Percentiles rank a stretch among this genome's conserved stretches.
Conservation (phyloP, 2,888 invertebrate genomes). For the Harpalus rubripes region DNA sequence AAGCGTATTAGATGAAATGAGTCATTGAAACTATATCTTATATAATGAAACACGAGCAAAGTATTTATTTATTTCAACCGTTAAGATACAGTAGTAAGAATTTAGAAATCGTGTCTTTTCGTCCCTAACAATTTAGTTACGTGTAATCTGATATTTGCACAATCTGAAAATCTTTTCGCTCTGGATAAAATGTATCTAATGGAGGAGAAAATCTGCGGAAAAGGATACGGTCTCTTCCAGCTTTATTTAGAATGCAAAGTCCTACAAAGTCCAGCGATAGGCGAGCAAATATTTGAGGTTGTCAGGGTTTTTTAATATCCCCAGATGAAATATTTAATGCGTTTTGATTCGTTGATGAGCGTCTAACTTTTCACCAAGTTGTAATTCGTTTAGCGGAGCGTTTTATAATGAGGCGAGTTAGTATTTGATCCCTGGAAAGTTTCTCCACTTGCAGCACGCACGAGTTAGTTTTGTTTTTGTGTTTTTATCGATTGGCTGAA, state of each 20-base stretch:
- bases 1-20: too few species aligned
- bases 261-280: neutral
- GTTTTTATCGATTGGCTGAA: conserved; percentile 31
- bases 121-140: too few species aligned
- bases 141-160: too few species aligned
- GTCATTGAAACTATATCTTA: too few species aligned
- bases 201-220: neutral
- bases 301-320: conserved; percentile 30
- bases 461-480: conserved; percentile 20
- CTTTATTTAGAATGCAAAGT: neutral
- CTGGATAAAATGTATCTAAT: neutral
- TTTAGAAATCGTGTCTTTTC: too few species aligned
- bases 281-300: conserved; percentile 43
- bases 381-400: conserved; percentile 50
- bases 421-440: conserved; percentile 27
- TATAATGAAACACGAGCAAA: too few species aligned
- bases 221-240: neutral
- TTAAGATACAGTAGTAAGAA: too few species aligned
- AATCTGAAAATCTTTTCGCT: too few species aligned
- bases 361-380: conserved; percentile 38
- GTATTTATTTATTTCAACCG: too few species aligned
- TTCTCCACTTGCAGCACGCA: neutral
- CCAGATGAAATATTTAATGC: conserved; percentile 50
- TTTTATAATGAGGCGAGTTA: conserved; percentile 40
- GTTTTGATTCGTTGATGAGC: conserved; percentile 50